phyloP scores from a whole-genome alignment of 2,888 invertebrate species.

The Amphimallon solstitiale region DNA sequence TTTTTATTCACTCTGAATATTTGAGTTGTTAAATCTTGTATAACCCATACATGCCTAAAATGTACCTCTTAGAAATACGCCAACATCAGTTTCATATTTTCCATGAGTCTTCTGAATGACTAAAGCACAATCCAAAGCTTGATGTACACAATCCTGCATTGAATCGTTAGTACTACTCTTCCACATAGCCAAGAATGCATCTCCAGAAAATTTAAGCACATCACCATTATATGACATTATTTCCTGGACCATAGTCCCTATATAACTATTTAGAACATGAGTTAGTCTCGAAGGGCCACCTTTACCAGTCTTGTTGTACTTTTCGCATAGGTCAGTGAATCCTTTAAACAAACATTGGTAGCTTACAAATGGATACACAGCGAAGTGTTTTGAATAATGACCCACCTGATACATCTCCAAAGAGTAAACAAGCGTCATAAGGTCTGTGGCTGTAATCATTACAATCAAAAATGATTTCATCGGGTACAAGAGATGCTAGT shows the following conservation, averaged over 20 bases:
- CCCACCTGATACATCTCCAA: conserved; percentile 72
- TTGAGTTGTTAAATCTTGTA: too few species aligned
- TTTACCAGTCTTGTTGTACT: conserved; percentile 71
- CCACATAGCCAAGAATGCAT: conserved; percentile 76
- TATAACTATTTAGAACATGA: conserved; percentile 75
- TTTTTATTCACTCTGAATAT: too few species aligned
- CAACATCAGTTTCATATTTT: conserved; percentile 70
- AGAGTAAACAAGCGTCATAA: conserved; percentile 70
- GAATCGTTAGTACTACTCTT: conserved; percentile 66
- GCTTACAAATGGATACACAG: not conserved
- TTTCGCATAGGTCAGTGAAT: conserved; percentile 73
- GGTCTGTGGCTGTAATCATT: conserved; percentile 66
- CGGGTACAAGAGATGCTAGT: conserved; percentile 73
- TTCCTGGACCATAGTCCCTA: conserved; percentile 78
- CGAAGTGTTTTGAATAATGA: not conserved
- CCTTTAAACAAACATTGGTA: conserved; percentile 59
- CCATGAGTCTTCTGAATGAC: conserved; percentile 75
- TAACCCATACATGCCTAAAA: too few species aligned
- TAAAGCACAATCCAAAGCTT: conserved; percentile 74
- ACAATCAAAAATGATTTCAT: conserved; percentile 71
- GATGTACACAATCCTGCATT: conserved; percentile 71
- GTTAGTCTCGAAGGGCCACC: conserved; percentile 78
- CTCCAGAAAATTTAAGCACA: conserved; percentile 74
- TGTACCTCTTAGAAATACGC: conserved; percentile 70
- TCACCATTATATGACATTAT: conserved; percentile 74